Evolutionary conservation across 1,140 invertebrate species (phyloP).

Genomic region (Drosophila nannoptera): DNA sequence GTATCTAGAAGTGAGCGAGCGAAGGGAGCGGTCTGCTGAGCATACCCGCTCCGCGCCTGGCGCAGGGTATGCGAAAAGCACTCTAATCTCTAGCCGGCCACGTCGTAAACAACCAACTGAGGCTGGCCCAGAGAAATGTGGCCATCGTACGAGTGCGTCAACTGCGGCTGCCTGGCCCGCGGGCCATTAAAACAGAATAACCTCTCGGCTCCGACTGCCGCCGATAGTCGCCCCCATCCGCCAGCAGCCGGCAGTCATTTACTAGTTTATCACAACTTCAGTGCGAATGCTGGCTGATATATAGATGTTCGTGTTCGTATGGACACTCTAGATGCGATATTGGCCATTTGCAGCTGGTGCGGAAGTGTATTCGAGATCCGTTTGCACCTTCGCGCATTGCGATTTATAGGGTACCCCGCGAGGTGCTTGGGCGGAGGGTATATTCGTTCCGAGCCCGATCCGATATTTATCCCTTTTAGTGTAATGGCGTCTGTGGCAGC

Average conservation of each 20-base stretch:
- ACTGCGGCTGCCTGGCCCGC: constrained; percentile 24
- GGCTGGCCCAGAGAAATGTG: constrained; percentile 36
- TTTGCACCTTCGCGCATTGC: constrained; percentile 18
- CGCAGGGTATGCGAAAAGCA: constrained; percentile 37
- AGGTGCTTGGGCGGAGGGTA: neutral
- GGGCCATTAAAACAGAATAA: constrained; percentile 42
- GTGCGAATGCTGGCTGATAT: constrained; percentile 12
- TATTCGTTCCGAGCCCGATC: neutral
- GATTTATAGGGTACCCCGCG: neutral
- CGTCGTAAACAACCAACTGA: constrained; percentile 41
- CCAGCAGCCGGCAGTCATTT: constrained; percentile 23
- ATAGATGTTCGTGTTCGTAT: neutral
- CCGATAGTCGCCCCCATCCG: constrained; percentile 12
- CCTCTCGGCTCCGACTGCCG: constrained; percentile 21
- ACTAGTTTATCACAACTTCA: constrained; percentile 36
- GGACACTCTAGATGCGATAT: constrained; percentile 20
- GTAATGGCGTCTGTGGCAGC: too few species aligned
- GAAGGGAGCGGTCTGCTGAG: too few species aligned
- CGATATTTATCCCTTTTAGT: neutral
- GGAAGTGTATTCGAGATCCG: constrained; percentile 15
- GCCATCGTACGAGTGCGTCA: constrained; percentile 47
- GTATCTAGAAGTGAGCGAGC: too few species aligned
- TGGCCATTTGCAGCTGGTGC: constrained; percentile 32
- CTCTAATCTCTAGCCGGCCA: constrained; percentile 38
- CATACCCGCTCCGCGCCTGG: constrained; percentile 3